phyloP scores from a whole-genome alignment of 2,797 vertebrate species.

The Ctenosaura bakeri region DNA sequence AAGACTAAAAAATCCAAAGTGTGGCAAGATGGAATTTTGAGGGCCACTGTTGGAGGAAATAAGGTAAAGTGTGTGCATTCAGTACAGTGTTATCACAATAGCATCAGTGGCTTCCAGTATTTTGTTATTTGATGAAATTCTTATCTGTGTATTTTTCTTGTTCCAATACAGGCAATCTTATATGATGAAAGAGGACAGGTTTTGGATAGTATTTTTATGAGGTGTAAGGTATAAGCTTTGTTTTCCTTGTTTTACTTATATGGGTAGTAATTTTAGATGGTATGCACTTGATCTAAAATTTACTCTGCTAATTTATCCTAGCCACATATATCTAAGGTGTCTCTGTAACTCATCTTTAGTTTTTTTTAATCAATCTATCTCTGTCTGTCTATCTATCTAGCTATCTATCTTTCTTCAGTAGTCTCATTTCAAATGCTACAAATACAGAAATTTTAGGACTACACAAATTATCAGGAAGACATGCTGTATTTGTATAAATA shows the following conservation, averaged over 20 bases:
- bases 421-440: neutral
- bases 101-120: neutral
- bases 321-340: neutral
- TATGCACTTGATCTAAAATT: neutral
- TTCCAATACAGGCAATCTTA: conserved; percentile 78
- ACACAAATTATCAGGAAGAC: neutral
- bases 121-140: conserved; percentile 10
- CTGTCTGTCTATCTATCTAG: no score
- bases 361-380: neutral
- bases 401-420: neutral
- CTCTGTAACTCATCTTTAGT: neutral
- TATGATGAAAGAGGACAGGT: conserved; percentile 82
- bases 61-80: conserved; percentile 72
- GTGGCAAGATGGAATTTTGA: conserved; percentile 85
- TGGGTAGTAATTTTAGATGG: neutral
- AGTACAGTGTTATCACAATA: fast-evolving
- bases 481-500: neutral
- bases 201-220: conserved; percentile 83
- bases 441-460: neutral
- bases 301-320: neutral
- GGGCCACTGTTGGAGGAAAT: conserved; percentile 67
- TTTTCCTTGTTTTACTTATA: neutral
- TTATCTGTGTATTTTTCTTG: conserved; percentile 34
- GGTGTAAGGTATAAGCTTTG: conserved; percentile 77
- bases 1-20: conserved; percentile 85